Evolutionary conservation across 2,797 vertebrate species (phyloP).

Genomic region (Perodicticus potto): DNA sequence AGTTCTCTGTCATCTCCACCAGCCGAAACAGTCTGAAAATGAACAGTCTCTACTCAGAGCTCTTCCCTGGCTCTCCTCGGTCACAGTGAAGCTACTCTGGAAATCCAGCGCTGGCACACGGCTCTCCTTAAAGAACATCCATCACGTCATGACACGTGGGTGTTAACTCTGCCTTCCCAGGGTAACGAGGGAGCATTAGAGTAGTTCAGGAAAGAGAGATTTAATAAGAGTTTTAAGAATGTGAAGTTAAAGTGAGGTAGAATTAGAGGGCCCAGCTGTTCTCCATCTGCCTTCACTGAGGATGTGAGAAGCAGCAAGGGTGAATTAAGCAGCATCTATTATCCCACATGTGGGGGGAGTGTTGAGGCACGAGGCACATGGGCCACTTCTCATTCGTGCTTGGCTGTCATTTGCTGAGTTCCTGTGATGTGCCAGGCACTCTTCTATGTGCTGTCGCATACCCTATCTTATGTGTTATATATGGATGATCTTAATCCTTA

Average conservation of each 20-base stretch:
- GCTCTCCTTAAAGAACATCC: not conserved
- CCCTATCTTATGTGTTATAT: not conserved
- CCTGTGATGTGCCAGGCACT: not conserved
- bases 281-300: conserved; percentile 16
- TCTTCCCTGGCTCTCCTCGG: not conserved
- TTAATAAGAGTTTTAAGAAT: not conserved
- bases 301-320: not conserved
- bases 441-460: not conserved
- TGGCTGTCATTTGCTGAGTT: not conserved
- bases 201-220: conserved; percentile 37
- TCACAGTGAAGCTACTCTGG: not conserved
- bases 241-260: conserved; percentile 11
- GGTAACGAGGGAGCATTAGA: not conserved
- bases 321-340: not conserved
- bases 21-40: not conserved
- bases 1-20: not conserved
- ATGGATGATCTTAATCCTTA: not conserved
- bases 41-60: not conserved
- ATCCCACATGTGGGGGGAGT: fast-evolving
- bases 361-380: fast-evolving
- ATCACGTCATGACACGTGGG: fast-evolving
- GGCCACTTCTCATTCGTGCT: not conserved
- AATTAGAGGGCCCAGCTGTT: conserved; percentile 21
- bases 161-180: not conserved
- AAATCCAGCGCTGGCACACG: fast-evolving